These are phyloP conservation scores for Gadus macrocephalus DNA, from an alignment of 2,113 vertebrate genomes.

Conservation along the genomic window DNA sequence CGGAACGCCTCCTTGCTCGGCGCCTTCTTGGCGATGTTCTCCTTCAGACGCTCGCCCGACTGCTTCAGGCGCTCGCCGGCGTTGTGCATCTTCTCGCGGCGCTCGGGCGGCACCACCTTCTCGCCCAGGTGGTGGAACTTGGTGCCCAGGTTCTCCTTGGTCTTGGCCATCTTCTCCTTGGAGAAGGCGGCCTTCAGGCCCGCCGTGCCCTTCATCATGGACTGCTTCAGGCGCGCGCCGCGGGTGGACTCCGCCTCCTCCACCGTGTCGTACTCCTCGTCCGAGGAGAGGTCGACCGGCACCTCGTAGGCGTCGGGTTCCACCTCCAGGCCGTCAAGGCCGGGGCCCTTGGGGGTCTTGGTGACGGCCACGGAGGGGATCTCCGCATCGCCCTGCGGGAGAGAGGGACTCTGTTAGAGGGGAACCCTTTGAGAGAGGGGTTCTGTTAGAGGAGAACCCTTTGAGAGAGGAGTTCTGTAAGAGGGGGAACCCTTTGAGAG, in stretches of 20 bases:
- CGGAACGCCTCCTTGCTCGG: constrained; percentile 85
- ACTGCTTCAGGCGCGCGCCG: constrained; percentile 82
- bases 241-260: constrained; percentile 79
- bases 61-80: constrained; percentile 86
- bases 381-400: constrained; percentile 79
- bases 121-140: constrained; percentile 87
- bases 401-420: constrained; percentile 26
- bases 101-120: constrained; percentile 88
- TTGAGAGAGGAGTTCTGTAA: not conserved
- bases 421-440: not conserved
- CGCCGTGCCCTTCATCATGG: constrained; percentile 84
- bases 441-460: not conserved
- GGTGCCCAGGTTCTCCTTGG: constrained; percentile 86
- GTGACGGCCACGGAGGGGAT: constrained; percentile 83
- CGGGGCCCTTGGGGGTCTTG: constrained; percentile 76
- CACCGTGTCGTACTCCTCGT: constrained; percentile 88
- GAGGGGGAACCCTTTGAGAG: constrained; percentile 20
- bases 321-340: constrained; percentile 65
- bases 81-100: constrained; percentile 87
- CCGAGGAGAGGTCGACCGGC: constrained; percentile 90
- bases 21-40: constrained; percentile 86
- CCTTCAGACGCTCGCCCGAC: constrained; percentile 85
- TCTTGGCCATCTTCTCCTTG: constrained; percentile 91
- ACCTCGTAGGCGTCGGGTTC: constrained; percentile 77
- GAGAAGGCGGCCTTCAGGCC: constrained; percentile 93